Evolutionary conservation across 2,113 vertebrate species (phyloP).

Genomic region (Rhizomys pruinosus): DNA sequence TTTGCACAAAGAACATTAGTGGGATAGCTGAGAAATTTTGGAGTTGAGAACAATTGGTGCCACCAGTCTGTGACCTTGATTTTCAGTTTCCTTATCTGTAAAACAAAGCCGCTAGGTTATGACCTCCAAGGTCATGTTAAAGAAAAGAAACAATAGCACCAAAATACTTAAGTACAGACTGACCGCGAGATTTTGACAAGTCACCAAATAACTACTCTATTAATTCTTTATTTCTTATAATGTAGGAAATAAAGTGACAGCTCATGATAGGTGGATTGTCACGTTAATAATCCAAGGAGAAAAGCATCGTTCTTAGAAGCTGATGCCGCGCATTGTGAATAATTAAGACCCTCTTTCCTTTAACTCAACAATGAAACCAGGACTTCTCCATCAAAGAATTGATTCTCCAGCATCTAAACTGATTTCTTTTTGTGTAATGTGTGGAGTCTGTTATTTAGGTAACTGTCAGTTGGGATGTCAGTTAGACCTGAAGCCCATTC

Average conservation of each 20-base stretch:
- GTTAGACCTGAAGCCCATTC: background rate
- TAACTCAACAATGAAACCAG: background rate
- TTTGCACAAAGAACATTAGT: background rate
- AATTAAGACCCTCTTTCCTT: constrained; percentile 7
- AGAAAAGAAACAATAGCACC: constrained; percentile 19
- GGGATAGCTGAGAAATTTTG: background rate
- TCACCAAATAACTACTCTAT: background rate
- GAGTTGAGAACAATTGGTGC: background rate
- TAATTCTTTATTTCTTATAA: background rate
- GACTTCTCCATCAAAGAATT: background rate
- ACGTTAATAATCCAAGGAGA: background rate
- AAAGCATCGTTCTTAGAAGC: background rate
- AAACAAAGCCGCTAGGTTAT: constrained; percentile 24
- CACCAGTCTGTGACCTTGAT: background rate
- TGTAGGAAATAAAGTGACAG: background rate
- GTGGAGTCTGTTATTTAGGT: background rate
- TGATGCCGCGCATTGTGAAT: background rate
- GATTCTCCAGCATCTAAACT: background rate
- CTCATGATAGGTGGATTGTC: background rate
- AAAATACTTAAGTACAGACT: background rate
- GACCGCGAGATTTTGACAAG: constrained; percentile 26
- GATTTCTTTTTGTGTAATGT: background rate
- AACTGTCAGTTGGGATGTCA: background rate
- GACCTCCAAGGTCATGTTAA: constrained; percentile 16
- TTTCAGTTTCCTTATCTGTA: constrained; percentile 28